phyloP scores from a whole-genome alignment of 2,113 vertebrate genomes.

The Chamaea fasciata region DNA sequence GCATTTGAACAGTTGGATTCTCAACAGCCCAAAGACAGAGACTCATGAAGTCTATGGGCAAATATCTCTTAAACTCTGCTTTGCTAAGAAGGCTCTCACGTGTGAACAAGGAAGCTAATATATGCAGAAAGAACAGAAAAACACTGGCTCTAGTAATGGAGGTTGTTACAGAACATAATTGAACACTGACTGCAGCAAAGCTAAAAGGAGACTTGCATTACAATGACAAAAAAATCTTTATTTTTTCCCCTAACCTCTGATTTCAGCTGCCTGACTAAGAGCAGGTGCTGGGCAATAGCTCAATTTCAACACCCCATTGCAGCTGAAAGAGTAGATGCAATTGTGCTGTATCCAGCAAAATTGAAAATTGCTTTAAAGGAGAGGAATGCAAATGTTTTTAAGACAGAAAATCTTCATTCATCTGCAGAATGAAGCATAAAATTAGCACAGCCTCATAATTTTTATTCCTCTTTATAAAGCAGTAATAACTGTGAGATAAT shows the following conservation, averaged over 20 bases:
- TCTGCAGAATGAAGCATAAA: slow-evolving; percentile 37
- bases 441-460: slow-evolving; percentile 30
- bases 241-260: slow-evolving; percentile 52
- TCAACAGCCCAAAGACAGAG: neutral
- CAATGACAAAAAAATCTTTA: slow-evolving; percentile 60
- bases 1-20: neutral
- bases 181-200: slow-evolving; percentile 63
- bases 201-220: slow-evolving; percentile 65
- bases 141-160: slow-evolving; percentile 35
- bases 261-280: slow-evolving; percentile 63
- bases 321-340: slow-evolving; percentile 54
- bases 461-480: neutral
- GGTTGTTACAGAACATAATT: slow-evolving; percentile 52
- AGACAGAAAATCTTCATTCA: slow-evolving; percentile 43
- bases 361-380: slow-evolving; percentile 41
- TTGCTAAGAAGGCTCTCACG: neutral
- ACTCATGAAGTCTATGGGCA: neutral
- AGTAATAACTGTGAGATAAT: neutral
- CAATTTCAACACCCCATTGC: slow-evolving; percentile 47
- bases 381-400: slow-evolving; percentile 38
- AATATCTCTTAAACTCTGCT: neutral
- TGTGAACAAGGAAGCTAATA: slow-evolving; percentile 35
- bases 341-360: slow-evolving; percentile 58
- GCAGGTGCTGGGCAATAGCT: slow-evolving; percentile 61
- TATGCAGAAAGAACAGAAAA: slow-evolving; percentile 37